phyloP scores from a whole-genome alignment of 2,888 invertebrate genomes.

The Disparrhopalites patrizii region DNA sequence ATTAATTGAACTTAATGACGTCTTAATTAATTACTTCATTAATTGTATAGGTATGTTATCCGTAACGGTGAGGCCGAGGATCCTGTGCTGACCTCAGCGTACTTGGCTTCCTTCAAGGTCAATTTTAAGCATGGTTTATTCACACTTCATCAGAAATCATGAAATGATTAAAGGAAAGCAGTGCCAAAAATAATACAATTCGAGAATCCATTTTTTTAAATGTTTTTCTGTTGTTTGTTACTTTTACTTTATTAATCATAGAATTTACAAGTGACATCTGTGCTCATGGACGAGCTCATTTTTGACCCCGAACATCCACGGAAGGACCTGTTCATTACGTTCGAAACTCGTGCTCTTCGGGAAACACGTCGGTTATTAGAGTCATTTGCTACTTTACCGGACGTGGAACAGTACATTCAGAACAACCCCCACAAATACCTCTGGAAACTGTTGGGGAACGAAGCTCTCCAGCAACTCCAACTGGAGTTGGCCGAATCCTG shows the following conservation, averaged over 20 bases:
- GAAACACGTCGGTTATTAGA: slow-evolving; percentile 88
- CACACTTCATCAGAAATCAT: no score
- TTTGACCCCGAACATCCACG: slow-evolving; percentile 66
- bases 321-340: slow-evolving; percentile 69
- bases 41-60: slow-evolving; percentile 62
- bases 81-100: slow-evolving; percentile 85
- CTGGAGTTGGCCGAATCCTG: slow-evolving; percentile 88
- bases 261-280: slow-evolving; percentile 89
- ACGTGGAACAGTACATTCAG: slow-evolving; percentile 86
- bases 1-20: neutral
- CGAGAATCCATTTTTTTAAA: neutral
- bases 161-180: no score
- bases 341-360: slow-evolving; percentile 88
- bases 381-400: slow-evolving; percentile 81
- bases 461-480: slow-evolving; percentile 81
- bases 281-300: slow-evolving; percentile 83
- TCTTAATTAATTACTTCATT: neutral
- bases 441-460: slow-evolving; percentile 90
- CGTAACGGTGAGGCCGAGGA: slow-evolving; percentile 89
- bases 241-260: slow-evolving; percentile 49
- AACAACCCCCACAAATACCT: slow-evolving; percentile 93
- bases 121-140: slow-evolving; percentile 13
- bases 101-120: slow-evolving; percentile 82
- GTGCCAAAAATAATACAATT: no score
- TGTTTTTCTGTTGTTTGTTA: neutral